Evolutionary conservation across 2,113 vertebrate species (phyloP), one percentile per base, ranked within the genome.

Genomic region (Protobothrops mucrosquamatus): DNA sequence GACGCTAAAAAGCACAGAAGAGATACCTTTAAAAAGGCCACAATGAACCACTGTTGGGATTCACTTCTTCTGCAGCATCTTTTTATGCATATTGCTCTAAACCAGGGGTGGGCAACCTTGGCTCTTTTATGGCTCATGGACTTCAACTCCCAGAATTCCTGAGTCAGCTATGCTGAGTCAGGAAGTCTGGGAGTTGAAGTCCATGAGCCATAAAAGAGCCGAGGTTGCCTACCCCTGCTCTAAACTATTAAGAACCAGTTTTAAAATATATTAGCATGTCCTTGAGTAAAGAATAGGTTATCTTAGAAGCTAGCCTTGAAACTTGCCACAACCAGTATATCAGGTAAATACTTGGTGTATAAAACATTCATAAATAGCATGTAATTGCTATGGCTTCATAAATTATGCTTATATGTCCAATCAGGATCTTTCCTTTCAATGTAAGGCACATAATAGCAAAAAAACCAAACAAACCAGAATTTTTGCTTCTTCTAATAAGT

Each of bases 241-340:
- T 64, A 74, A 61, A 4, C 3, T 91, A 89, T 93, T 92, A 93
- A 88, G 64, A 93, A 94, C 88, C 39, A 85, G 89, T 93, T 87
- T 93, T 69, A 34, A 92, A 94, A 93, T 29, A 23, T 93, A 89
- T 94, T 94, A 95, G 85, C 85, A 87, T 23, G 51, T 29, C 92
- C 0, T 92, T 91, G 92, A 91, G 57, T 90, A 89, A 90, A 69
- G 55, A 59, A 85, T 57, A 34, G 43, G 94, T 69, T 88, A 94
- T 91, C 56, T 96, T 89, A 94, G 88, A 92, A 94, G 94, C 24
- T 89, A 94, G 57, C 61, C 92, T 89, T 74, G 56, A 94, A 90
- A 91, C 0, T 52, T 11, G 34, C 48, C 86, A 87, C 29, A 95
- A 89, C 91, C 89, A 89, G 93, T 88, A 15, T 46, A 95, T 61